Base-by-base conservation (phyloP, 2,797 vertebrate genomes). In the Silurus lanzhouensis region DNA sequence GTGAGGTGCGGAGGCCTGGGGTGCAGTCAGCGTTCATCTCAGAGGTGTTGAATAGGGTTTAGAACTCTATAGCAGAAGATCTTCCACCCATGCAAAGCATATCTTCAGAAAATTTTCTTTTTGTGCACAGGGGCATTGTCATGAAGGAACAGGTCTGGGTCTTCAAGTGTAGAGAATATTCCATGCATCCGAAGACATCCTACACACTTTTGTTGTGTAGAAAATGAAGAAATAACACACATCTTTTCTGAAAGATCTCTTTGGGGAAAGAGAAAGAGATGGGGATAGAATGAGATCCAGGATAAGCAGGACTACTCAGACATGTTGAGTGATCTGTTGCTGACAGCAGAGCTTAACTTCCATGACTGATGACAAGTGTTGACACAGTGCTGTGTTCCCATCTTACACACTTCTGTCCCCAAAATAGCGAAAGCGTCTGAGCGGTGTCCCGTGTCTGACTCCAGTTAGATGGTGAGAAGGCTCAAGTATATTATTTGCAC, bases 241-340 rank as follows among this genome's bases (percentile, higher is more conserved):
- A 13, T 0, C 22, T 14, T 55, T 27, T 75, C n/a, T 74, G 13
- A 38, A 38, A 38, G 38, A 38, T 38, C 38, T 38, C 38, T 38
- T 38, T 38, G 38, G 38, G 4, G 38, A 38, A 38, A 38, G 38
- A 38, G 38, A 38, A 38, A 38, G 75, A 38, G 55, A 13, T 77
- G 27, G 55, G 5, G 9, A 61, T 44, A 3, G 17, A 7, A 61
- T 78, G 17, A 3, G 75, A 38, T 20, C 20, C 10, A 19, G 57
- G 19, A 57, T 9, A 77, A 20, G 55, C 27, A 1, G 61, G 27
- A 27, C 17, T 38, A 58, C 75, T 22, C 57, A 22, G 57, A 60
- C 6, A 44, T 78, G 75, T 60, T 9, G 75, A 78, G 17, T 78
- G 75, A 78, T 44, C 57, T 61, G 27, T 44, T 78, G 75, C 75